Base-by-base conservation (phyloP, 2,888 invertebrate genomes). In the Caenorhabditis virilis region DNA sequence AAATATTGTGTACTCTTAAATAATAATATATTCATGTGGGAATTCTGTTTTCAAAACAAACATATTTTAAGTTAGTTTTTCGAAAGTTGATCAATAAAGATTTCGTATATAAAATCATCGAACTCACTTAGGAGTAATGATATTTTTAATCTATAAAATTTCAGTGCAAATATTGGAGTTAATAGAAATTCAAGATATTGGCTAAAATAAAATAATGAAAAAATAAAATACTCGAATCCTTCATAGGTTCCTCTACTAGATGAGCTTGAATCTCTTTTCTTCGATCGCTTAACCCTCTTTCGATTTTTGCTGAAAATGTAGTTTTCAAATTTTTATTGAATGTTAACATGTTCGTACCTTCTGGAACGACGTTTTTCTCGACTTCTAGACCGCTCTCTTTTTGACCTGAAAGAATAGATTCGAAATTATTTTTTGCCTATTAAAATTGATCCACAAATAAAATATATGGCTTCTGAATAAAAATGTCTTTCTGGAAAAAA, bases 181-280 rank as follows among this genome's bases (percentile, higher is more conserved):
- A 16, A 49, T 11, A 41, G 18, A 25, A 39, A 35, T 5, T n/a
- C 45, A 58, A 38, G 33, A 26, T 15, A 47, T 45, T 2, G 7
- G 20, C 15, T 22, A 22, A 36, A 22, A 36, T 33, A 36, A 23
- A 48, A 48, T 26, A 36, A 48, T 30, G 23, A 42, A n/a, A 15
- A 45, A n/a, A 25, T 25, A 20, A 47, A 35, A 47, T 46, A 69
- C 64, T 51, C 56, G 22, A 69, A 38, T 11, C 52, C 64, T 23
- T 69, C 69, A 39, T 56, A 69, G 1, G 69, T 69, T 22, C 60
- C 69, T 18, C 69, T 49, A 18, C 64, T 59, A 2, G 65, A 64
- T 15, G 61, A 61, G 1, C 61, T 41, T 20, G 42, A 41, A 36
- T 47, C 38, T 63, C 64, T 39, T 43, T 55, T 45, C 9, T 30